These are phyloP conservation scores for Rugalucina vietnamica DNA, from an alignment of 2,888 invertebrate species.

Conservation along the genomic window DNA sequence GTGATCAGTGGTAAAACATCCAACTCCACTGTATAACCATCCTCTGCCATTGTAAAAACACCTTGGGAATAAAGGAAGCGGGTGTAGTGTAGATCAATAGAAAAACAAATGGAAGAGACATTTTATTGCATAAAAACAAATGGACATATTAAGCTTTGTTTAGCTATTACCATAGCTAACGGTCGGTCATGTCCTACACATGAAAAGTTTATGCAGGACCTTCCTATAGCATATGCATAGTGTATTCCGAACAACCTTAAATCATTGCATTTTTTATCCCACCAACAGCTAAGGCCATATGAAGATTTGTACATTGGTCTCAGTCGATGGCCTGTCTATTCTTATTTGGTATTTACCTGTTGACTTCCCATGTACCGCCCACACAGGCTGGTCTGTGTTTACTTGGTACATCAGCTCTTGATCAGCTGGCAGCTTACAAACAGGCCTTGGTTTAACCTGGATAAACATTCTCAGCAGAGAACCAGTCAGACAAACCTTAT, in stretches of 20 bases:
- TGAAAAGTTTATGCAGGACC: too few species aligned
- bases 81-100: too few species aligned
- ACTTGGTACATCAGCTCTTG: constrained; percentile 92
- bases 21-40: constrained; percentile 89
- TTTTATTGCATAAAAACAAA: too few species aligned
- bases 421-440: constrained; percentile 84
- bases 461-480: constrained; percentile 88
- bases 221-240: too few species aligned
- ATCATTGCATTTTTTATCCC: too few species aligned
- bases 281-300: too few species aligned
- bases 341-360: constrained; percentile 88
- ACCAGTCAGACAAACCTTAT: constrained; percentile 94
- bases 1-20: constrained; percentile 97
- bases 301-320: too few species aligned
- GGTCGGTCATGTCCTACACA: too few species aligned
- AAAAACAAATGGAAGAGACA: too few species aligned
- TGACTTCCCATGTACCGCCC: constrained; percentile 96
- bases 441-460: constrained; percentile 71
- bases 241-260: too few species aligned
- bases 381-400: constrained; percentile 92
- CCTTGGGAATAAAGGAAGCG: constrained; percentile 85
- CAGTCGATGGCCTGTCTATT: background rate
- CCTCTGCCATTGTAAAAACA: constrained; percentile 86
- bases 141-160: too few species aligned
- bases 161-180: too few species aligned